Percentiles rank a stretch among this genome's conserved stretches.
Conservation (phyloP, 2,888 invertebrate species). For the Ichneumoninae sp. region DNA sequence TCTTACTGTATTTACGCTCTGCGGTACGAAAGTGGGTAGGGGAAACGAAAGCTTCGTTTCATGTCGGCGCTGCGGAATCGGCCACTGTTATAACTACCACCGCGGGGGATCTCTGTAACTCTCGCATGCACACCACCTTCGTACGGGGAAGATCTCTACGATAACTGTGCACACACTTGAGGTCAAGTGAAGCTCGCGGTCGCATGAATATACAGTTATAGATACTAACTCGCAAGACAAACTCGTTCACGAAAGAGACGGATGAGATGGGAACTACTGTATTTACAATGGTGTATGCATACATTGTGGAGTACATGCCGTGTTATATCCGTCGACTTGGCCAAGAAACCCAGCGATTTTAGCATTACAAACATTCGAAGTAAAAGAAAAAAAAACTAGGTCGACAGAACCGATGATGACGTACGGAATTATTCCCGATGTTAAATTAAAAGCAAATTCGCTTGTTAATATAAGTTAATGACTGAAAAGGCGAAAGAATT, state of each 20-base stretch:
- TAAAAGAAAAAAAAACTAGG: not conserved
- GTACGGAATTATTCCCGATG: not conserved
- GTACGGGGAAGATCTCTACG: constrained; percentile 4
- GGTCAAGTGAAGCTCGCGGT: constrained; percentile 7
- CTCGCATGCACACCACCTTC: not conserved
- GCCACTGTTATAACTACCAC: not conserved
- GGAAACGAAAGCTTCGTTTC: constrained; percentile 11
- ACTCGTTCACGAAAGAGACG: constrained; percentile 42
- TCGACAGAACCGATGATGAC: not conserved
- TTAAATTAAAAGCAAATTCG: constrained; percentile 9
- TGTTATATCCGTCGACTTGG: not conserved
- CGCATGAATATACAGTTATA: constrained; percentile 21
- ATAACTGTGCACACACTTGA: constrained; percentile 13
- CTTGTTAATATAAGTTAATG: not conserved
- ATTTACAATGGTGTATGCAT: not conserved
- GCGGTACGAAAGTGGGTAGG: not conserved
- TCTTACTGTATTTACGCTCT: not conserved
- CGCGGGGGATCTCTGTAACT: not conserved
- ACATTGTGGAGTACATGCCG: not conserved
- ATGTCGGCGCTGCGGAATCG: not conserved
- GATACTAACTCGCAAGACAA: constrained; percentile 52
- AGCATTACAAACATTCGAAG: not conserved
- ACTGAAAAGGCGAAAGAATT: not conserved
- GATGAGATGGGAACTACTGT: constrained; percentile 24
- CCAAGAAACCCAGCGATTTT: not conserved